Evolutionary conservation across 2,113 vertebrate genomes (phyloP), one percentile per base, ranked within the genome.

Genomic region (Hiodon tergisus): DNA sequence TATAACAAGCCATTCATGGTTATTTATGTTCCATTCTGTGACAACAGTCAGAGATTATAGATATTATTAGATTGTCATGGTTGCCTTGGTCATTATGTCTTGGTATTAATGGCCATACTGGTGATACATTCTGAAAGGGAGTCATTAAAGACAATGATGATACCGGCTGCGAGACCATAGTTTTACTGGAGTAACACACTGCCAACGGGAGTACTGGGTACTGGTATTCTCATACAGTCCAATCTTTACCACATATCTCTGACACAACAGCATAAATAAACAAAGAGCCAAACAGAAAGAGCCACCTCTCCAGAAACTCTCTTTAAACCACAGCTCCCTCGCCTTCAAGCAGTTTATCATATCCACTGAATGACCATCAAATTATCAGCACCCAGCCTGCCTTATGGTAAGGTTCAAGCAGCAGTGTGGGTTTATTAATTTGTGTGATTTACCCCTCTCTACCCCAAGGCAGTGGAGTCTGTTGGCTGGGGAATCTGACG

Each of bases 21-120:
- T 76, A 76, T 57, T 47, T 50, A 53, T 72, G 69, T 69, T 72
- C 63, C 55, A 54, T 4, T 67, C 65, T 78, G 58, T 63, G 72
- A 67, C 76, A 78, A 67, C 76, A 73, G 79, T 78, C 66, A 53
- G 57, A 62, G 55, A 54, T 61, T 78, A 73, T 76, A 60, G 57
- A 67, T 77, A 74, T 78, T 72, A 81, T 78, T 71, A 77, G 67
- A 77, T 52, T 62, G 59, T 60, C 7, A 76, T 68, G 71, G 57
- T 65, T 67, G 31, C 61, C n/a, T 17, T 8, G 61, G 70, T 73
- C 74, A 54, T 52, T 72, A 52, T 71, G 79, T 58, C 77, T 72
- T n/a, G 66, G 62, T 69, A 55, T 63, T 76, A 73, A 78, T 76
- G 71, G 75, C 73, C 69, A 58, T 73, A 78, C 76, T 67, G 70